These are phyloP conservation scores for Bursaphelenchus mucronatus DNA, from an alignment of 1,140 invertebrate species.

Conservation along the genomic window DNA sequence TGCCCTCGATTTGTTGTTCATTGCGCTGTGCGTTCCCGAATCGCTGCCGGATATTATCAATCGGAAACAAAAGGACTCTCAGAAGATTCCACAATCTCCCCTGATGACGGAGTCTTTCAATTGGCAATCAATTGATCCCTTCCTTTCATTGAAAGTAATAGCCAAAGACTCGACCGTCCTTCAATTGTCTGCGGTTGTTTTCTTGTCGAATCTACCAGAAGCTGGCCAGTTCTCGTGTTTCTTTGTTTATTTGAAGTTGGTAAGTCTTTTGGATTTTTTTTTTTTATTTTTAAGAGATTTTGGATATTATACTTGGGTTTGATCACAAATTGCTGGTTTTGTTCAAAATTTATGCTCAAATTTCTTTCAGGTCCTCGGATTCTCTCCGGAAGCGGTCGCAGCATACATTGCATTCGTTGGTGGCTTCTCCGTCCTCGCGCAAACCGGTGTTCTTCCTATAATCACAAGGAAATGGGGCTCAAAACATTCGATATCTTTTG, in stretches of 20 bases:
- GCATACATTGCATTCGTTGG: conserved; percentile 95
- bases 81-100: conserved; percentile 63
- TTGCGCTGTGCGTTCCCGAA: conserved; percentile 93
- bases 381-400: conserved; percentile 86
- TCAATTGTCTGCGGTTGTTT: conserved; percentile 91
- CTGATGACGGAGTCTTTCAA: conserved; percentile 61
- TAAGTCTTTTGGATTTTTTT: conserved; percentile 61
- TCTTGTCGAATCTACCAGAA: conserved; percentile 96
- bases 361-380: conserved; percentile 77
- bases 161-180: conserved; percentile 91
- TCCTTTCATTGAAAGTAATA: conserved; percentile 82
- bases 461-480: conserved; percentile 85
- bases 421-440: conserved; percentile 87
- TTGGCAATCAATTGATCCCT: conserved; percentile 92
- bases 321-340: conserved; percentile 24
- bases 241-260: conserved; percentile 96
- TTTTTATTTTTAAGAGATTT: conserved; percentile 2
- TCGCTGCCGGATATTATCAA: conserved; percentile 67
- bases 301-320: neutral
- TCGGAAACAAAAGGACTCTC: neutral
- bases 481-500: conserved; percentile 94
- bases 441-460: conserved; percentile 75
- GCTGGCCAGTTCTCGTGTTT: conserved; percentile 97
- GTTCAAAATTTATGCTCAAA: neutral
- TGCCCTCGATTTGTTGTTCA: conserved; percentile 93